Evolutionary conservation across 2,888 invertebrate species (phyloP).

Genomic region (Antheraea assamensis): DNA sequence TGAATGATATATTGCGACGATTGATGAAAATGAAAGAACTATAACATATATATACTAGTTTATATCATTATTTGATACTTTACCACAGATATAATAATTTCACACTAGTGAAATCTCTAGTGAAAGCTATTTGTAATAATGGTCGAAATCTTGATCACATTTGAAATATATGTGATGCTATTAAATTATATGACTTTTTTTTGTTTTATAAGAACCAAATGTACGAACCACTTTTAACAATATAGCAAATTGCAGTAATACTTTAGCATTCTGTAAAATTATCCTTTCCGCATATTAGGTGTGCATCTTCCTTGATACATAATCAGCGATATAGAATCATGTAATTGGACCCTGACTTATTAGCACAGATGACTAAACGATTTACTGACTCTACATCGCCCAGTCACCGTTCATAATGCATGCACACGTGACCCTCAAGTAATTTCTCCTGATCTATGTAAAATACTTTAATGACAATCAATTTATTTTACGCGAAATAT

Average conservation of each 20-base stretch:
- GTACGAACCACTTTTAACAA: background rate
- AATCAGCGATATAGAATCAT: conserved; percentile 42
- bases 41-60: no score
- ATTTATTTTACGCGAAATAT: background rate
- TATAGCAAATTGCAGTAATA: background rate
- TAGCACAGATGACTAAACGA: conserved; percentile 69
- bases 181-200: no score
- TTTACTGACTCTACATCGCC: conserved; percentile 50
- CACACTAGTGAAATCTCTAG: background rate
- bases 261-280: conserved; percentile 8
- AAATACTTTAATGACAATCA: background rate
- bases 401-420: conserved; percentile 38
- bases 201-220: background rate
- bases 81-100: background rate
- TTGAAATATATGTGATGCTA: background rate
- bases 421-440: conserved; percentile 26
- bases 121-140: background rate
- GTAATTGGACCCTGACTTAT: conserved; percentile 62
- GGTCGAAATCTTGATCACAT: background rate
- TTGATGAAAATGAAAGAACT: background rate
- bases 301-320: conserved; percentile 34
- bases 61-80: background rate
- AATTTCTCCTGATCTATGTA: conserved; percentile 5
- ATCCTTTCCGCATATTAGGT: conserved; percentile 32
- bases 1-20: background rate